Evolutionary conservation across 2,113 vertebrate genomes (phyloP).

Genomic region (Epinephelus moara): DNA sequence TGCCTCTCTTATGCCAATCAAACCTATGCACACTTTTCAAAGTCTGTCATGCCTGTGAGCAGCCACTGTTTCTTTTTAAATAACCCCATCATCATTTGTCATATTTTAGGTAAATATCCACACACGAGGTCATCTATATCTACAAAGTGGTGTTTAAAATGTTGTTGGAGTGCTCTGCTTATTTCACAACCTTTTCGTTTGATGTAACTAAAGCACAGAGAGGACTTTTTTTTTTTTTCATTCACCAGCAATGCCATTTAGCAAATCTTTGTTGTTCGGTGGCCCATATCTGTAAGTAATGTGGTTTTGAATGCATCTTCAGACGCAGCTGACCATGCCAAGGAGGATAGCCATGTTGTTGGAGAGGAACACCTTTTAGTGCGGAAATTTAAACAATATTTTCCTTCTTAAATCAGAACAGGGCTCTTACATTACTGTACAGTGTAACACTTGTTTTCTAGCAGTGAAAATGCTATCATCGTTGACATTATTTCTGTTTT

Average conservation of each 20-base stretch:
- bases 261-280: conserved; percentile 44
- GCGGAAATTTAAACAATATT: too few species aligned
- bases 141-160: conserved; percentile 34
- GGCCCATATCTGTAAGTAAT: conserved; percentile 52
- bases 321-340: background rate
- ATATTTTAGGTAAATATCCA: conserved; percentile 51
- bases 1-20: too few species aligned
- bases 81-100: conserved; percentile 7
- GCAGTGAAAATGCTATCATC: too few species aligned
- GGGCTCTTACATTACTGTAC: too few species aligned
- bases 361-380: too few species aligned
- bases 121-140: conserved; percentile 23
- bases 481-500: too few species aligned
- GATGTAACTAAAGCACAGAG: conserved; percentile 78
- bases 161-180: conserved; percentile 42
- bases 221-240: conserved; percentile 53
- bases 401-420: too few species aligned
- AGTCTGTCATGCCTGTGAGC: too few species aligned
- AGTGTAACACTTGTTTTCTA: too few species aligned
- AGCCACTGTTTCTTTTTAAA: background rate
- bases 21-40: too few species aligned
- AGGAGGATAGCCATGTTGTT: too few species aligned
- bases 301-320: conserved; percentile 37
- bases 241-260: conserved; percentile 74
- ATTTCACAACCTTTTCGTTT: conserved; percentile 36